Conservation (phyloP, 2,888 invertebrate genomes). For the Caenorhabditis sinica region DNA sequence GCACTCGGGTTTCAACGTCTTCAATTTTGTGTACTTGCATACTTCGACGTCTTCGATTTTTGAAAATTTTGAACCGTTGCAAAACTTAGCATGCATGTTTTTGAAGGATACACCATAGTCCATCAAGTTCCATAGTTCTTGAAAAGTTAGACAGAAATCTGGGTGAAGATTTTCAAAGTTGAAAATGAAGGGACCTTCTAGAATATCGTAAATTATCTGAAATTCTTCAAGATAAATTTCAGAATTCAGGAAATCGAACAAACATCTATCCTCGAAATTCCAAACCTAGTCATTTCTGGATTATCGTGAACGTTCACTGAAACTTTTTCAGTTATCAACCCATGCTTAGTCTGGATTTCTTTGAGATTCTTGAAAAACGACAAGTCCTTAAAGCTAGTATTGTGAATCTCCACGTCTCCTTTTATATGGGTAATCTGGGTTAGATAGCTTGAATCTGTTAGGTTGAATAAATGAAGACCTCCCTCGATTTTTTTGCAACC, state of each 20-base stretch:
- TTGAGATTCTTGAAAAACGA: constrained; percentile 7
- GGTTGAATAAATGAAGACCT: too few species aligned
- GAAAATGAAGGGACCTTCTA: not conserved
- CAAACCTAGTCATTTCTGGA: constrained; percentile 5
- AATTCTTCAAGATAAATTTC: too few species aligned
- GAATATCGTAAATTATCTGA: not conserved
- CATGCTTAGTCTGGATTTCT: not conserved
- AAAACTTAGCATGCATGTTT: not conserved
- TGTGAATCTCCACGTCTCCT: constrained; percentile 10
- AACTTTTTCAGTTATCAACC: not conserved
- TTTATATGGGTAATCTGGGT: too few species aligned
- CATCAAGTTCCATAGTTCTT: not conserved
- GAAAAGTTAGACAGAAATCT: constrained; percentile 1
- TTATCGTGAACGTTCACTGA: constrained; percentile 4
- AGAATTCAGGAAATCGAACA: too few species aligned
- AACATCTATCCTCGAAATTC: not conserved
- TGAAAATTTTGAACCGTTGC: not conserved
- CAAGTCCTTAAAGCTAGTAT: not conserved
- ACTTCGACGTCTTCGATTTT: not conserved
- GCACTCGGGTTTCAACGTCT: not conserved
- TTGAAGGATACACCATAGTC: not conserved
- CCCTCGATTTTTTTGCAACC: not conserved
- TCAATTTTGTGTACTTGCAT: not conserved
- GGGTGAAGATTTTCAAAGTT: constrained; percentile 2
- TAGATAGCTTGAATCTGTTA: too few species aligned